Conservation (phyloP, 2,888 invertebrate genomes). For the Schrankia costaestrigalis region DNA sequence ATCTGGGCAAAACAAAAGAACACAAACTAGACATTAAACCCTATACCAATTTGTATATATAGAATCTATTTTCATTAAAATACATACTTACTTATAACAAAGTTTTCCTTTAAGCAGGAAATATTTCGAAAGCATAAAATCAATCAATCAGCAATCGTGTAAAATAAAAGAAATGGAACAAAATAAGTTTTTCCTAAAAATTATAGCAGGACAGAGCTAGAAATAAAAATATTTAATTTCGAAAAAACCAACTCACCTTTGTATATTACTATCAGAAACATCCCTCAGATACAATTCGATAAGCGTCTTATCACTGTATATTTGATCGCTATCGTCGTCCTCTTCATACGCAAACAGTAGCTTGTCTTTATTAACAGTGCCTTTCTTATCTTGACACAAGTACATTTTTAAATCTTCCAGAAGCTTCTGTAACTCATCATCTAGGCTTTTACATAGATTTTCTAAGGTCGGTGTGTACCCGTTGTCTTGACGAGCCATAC, state of each 20-base stretch:
- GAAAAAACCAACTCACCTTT: conserved; percentile 53
- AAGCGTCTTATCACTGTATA: conserved; percentile 69
- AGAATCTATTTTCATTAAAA: too few species aligned
- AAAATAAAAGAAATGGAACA: too few species aligned
- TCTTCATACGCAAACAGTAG: conserved; percentile 59
- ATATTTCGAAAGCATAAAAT: too few species aligned
- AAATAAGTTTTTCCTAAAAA: too few species aligned
- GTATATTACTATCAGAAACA: conserved; percentile 68
- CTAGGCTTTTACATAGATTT: conserved; percentile 84
- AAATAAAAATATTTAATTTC: too few species aligned
- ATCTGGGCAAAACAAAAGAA: too few species aligned
- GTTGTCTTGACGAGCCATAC: conserved; percentile 87
- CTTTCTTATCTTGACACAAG: conserved; percentile 78
- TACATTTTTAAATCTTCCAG: conserved; percentile 86
- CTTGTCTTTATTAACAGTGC: conserved; percentile 35
- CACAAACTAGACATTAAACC: too few species aligned
- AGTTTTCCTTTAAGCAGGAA: too few species aligned
- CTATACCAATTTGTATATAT: too few species aligned
- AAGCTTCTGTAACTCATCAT: conserved; percentile 81
- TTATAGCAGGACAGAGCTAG: too few species aligned
- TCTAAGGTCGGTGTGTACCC: conserved; percentile 89
- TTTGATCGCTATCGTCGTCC: conserved; percentile 57
- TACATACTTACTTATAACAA: too few species aligned
- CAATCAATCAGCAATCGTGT: too few species aligned
- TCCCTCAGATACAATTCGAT: conserved; percentile 77